Conservation (phyloP, 1,140 invertebrate species). For the Harlomillsia oculata region DNA sequence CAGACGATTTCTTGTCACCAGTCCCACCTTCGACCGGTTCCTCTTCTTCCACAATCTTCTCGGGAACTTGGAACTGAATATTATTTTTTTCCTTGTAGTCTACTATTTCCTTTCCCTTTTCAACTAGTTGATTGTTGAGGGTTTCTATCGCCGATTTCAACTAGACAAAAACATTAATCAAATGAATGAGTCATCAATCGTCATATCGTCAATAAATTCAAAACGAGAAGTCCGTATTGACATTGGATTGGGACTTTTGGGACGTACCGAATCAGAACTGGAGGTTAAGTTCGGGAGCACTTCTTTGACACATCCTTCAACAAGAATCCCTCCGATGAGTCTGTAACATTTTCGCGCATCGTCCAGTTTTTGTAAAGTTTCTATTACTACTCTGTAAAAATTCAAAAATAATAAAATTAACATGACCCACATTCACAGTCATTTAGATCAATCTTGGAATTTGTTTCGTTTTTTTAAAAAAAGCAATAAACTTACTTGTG, state of each 20-base stretch:
- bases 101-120: slow-evolving; percentile 84
- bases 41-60: slow-evolving; percentile 27
- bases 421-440: no score
- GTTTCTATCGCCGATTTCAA: slow-evolving; percentile 64
- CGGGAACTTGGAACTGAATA: slow-evolving; percentile 48
- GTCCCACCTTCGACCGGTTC: slow-evolving; percentile 10
- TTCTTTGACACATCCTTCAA: slow-evolving; percentile 83
- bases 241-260: neutral
- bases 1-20: no score
- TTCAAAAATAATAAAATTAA: slow-evolving; percentile 8
- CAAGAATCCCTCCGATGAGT: slow-evolving; percentile 84
- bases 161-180: slow-evolving; percentile 43
- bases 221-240: neutral
- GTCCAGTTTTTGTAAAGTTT: slow-evolving; percentile 79
- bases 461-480: neutral
- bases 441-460: neutral
- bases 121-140: slow-evolving; percentile 66
- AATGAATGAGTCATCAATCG: neutral
- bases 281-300: slow-evolving; percentile 71
- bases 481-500: slow-evolving; percentile 82
- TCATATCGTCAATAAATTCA: neutral
- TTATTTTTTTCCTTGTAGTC: slow-evolving; percentile 86
- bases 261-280: slow-evolving; percentile 66
- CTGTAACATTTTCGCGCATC: slow-evolving; percentile 80
- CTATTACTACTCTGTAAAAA: slow-evolving; percentile 77